Percentiles rank a stretch among this genome's conserved stretches.
Conservation (phyloP, 2,113 vertebrate species). For the Monarcha castaneiventris region DNA sequence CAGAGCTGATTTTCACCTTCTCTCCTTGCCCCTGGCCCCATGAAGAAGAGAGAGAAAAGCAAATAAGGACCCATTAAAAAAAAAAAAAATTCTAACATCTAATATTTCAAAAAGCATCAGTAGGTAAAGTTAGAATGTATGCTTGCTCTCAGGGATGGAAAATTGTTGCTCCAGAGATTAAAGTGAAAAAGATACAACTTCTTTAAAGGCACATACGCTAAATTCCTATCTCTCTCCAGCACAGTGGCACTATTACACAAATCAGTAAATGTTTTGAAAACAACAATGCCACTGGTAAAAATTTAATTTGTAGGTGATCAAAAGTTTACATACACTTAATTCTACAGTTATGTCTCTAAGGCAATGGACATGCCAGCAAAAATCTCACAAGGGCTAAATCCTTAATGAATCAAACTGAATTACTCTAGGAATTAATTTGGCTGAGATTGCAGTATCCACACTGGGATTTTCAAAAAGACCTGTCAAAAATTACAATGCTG, state of each 20-base stretch:
- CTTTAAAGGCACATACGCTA: not conserved
- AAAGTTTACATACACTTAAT: not conserved
- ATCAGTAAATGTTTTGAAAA: not conserved
- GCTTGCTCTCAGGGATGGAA: not conserved
- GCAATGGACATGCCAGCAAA: not conserved
- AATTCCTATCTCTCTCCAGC: not conserved
- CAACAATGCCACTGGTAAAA: not conserved
- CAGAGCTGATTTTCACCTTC: not conserved
- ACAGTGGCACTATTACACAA: not conserved
- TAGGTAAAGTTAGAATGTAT: not conserved
- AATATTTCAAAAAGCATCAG: not conserved
- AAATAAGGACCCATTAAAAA: not conserved
- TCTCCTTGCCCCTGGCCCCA: not conserved
- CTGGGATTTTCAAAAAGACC: not conserved
- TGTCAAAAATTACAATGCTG: not conserved
- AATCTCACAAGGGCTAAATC: not conserved
- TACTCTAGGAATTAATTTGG: constrained; percentile 32
- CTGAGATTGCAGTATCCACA: not conserved
- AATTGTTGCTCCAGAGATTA: not conserved
- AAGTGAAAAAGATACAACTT: not conserved
- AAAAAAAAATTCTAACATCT: not conserved
- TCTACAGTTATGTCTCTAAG: not conserved
- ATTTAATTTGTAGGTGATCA: constrained; percentile 4
- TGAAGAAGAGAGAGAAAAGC: not conserved
- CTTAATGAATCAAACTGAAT: constrained; percentile 5